Conservation (phyloP, 2,888 invertebrate genomes). For the Leucophora obtusa region DNA sequence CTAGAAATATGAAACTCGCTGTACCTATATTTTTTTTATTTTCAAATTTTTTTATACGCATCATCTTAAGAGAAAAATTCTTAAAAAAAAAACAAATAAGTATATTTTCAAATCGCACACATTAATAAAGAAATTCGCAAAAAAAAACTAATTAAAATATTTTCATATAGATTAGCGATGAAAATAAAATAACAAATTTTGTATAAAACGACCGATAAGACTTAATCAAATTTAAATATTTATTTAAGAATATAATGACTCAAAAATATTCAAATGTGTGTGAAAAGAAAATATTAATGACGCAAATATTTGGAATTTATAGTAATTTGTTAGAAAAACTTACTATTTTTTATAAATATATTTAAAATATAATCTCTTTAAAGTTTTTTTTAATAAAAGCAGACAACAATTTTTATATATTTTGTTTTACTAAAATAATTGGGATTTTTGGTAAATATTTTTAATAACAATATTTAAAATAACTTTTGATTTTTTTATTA, state of each 20-base stretch:
- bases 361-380: not conserved
- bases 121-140: conserved; percentile 1
- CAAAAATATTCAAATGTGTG: conserved; percentile 12
- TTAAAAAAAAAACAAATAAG: not conserved
- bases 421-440: not conserved
- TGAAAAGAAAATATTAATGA: not conserved
- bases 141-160: conserved; percentile 20
- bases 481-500: not conserved
- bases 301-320: not conserved
- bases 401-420: conserved; percentile 39
- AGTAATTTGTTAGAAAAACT: conserved; percentile 17
- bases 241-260: not conserved
- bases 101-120: conserved; percentile 23
- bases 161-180: conserved; percentile 3
- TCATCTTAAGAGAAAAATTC: conserved; percentile 44
- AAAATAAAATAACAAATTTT: not conserved
- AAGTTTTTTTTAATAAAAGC: conserved; percentile 28
- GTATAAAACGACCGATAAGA: not conserved
- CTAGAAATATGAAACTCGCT: no score
- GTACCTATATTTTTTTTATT: not conserved
- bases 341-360: conserved; percentile 16
- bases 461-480: conserved; percentile 6
- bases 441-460: not conserved
- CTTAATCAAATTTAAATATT: not conserved
- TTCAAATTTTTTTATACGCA: not conserved